phyloP scores from a whole-genome alignment of 2,113 vertebrate genomes.

The Murina feae region DNA sequence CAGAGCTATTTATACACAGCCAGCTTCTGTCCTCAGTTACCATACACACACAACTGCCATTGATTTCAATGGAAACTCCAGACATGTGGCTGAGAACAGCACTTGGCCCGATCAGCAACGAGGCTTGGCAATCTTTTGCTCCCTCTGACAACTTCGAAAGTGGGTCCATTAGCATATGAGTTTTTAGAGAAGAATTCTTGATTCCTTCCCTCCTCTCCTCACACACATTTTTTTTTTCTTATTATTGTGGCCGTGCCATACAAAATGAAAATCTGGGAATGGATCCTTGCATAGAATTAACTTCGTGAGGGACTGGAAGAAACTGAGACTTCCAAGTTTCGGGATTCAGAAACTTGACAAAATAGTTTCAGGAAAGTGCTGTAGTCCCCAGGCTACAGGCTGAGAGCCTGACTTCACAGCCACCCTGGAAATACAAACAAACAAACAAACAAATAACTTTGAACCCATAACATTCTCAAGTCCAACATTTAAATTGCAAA shows the following conservation, averaged over 20 bases:
- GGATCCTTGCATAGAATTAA: neutral
- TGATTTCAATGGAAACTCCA: slow-evolving; percentile 42
- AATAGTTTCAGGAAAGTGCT: neutral
- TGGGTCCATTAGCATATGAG: neutral
- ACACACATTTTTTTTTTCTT: neutral
- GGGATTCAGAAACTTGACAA: slow-evolving; percentile 4
- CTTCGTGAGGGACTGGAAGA: neutral
- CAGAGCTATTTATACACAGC: slow-evolving; percentile 71
- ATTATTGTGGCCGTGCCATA: neutral
- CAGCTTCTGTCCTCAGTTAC: slow-evolving; percentile 70
- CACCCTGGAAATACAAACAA: neutral
- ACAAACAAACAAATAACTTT: neutral
- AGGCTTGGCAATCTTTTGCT: slow-evolving; percentile 52
- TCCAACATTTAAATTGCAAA: neutral
- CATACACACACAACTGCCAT: slow-evolving; percentile 69
- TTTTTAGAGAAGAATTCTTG: neutral
- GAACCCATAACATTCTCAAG: neutral
- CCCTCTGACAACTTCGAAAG: slow-evolving; percentile 32
- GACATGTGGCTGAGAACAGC: slow-evolving; percentile 64
- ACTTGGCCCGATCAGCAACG: slow-evolving; percentile 28
- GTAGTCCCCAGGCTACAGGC: neutral
- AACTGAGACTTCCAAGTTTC: neutral
- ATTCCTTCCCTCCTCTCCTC: neutral
- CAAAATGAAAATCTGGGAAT: slow-evolving; percentile 25
- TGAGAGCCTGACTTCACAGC: neutral